A percentile compares a stretch with the other conserved stretches of the same genome.
Conservation (phyloP, 2,113 vertebrate genomes). For the Gorsachius goisagi region DNA sequence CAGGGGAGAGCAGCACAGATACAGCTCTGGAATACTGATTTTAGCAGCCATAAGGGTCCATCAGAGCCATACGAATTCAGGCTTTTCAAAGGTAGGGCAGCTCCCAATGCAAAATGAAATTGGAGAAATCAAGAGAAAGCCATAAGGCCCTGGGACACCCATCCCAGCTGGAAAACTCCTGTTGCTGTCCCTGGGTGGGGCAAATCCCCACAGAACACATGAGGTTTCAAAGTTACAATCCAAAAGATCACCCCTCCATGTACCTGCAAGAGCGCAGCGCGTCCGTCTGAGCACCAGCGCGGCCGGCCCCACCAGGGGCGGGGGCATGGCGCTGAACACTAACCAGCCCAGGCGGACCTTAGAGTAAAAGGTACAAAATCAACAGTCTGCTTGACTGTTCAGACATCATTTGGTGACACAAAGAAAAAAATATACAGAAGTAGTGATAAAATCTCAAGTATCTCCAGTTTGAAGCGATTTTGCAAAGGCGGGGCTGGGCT, state of each 20-base stretch:
- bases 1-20: background rate
- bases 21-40: background rate
- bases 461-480: background rate
- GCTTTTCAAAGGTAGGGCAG: background rate
- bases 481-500: background rate
- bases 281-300: accelerated
- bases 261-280: accelerated
- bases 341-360: accelerated
- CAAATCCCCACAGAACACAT: accelerated
- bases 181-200: background rate
- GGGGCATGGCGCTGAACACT: accelerated
- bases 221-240: background rate
- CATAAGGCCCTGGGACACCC: background rate
- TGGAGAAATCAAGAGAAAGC: background rate
- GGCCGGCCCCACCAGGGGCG: accelerated
- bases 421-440: background rate
- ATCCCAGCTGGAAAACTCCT: background rate
- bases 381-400: background rate
- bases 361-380: background rate
- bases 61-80: background rate
- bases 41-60: background rate
- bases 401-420: too few relatives aligned
- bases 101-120: background rate
- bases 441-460: background rate
- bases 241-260: background rate